Evolutionary conservation across 2,888 invertebrate species (phyloP), one percentile per base, ranked within the genome.

Genomic region (Cactoblastis cactorum): DNA sequence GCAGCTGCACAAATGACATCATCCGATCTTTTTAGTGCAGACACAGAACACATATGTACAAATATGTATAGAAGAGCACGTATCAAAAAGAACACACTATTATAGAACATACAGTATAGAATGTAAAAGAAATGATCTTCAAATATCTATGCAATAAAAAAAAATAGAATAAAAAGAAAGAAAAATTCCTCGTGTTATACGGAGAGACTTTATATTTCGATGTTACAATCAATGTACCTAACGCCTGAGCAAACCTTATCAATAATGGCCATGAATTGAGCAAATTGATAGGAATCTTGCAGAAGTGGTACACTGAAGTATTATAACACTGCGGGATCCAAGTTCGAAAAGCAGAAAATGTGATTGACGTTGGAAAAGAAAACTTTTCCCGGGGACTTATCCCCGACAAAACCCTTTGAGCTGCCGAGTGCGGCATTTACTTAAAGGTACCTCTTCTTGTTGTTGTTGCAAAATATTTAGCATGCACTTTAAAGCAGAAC

Each of bases 381-480:
- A 63, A 61, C 59, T 63, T 61, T 49, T 55, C 38, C 51, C 57
- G 51, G 52, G 56, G 56, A 58, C 52, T 61, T 58, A 57, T 57
- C 58, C 56, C 53, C 53, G 57, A 58, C 63, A 63, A 63, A 56
- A 59, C 59, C 61, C 59, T 60, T 60, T 54, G 52, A 55, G 53
- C 52, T 51, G 49, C 41, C 50, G 56, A 52, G 51, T 54, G 51
- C 53, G 58, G 59, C 55, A 53, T 60, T 57, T 56, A 54, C 63
- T 61, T 63, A 63, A 65, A 69, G 57, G 56, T 53, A 45, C 53
- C 49, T 56, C 51, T 59, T 53, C 53, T 56, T 53, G 51, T 58
- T 57, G 60, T 53, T 58, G 60, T 57, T 54, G 58, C 62, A 58
- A 59, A 69, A 67, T 68, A 69, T 67, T 66, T 61, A 63, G 58